Base-by-base conservation (phyloP, 2,888 invertebrate species). In the Dioctria rufipes region DNA sequence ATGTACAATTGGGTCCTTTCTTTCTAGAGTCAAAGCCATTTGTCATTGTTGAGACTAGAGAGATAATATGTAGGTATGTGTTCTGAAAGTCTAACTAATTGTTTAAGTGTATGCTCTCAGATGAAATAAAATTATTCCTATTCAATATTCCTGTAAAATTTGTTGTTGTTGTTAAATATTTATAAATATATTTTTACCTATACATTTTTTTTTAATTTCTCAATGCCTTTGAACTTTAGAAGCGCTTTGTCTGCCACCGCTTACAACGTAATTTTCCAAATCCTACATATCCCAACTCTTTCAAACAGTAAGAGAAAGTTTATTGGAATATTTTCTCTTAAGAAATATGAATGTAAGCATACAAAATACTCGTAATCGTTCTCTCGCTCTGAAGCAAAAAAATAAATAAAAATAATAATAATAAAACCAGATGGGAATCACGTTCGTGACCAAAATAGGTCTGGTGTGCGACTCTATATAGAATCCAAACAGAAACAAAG, bases 361-460 rank as follows among this genome's bases (percentile, higher is more conserved):
- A 54, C 54, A n/a, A n/a, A n/a, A n/a, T 3, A 54, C 11, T 25
- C 39, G 4, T 61, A 6, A 4, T 8, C 25, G 25, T 3, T 13
- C 69, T 69, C 69, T 51, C 39, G n/a, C 42, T 42, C 39, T 51
- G 37, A 51, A 49, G 37, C 42, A 69, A 39, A 25, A 67, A 67
- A 67, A 67, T 67, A 67, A 67, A 54, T 43, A 75, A 75, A 60
- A 25, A 25, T 25, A 25, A 25, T 25, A 25, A 25, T 60, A 42
- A 37, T 60, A 42, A n/a, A 58, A 43, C 73, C 73, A 75, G 73
- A 75, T 75, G 73, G 73, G 66, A 81, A 69, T 78, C 61, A 67
- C 71, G 61, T 75, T 80, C 78, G 80, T 80, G 61, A 82, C 82
- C 82, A 82, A 82, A 82, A 82, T 82, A 82, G 82, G 82, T 54